Percentiles rank a stretch among this genome's conserved stretches.
Evolutionary conservation across 2,113 vertebrate genomes (phyloP).

Genomic region (Vulpes vulpes): DNA sequence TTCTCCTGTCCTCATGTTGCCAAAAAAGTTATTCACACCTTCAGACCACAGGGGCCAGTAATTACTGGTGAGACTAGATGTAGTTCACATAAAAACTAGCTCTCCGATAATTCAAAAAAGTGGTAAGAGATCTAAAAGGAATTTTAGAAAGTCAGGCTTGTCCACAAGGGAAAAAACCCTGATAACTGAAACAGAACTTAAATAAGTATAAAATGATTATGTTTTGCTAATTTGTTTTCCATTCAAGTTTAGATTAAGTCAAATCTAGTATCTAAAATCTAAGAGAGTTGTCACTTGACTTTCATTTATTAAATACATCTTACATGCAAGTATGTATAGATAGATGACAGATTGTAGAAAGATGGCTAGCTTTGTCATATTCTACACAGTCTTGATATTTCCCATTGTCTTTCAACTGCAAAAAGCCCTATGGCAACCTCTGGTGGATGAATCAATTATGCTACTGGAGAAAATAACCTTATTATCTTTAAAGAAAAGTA

Average conservation of each 20-base stretch:
- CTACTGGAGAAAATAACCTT: slow-evolving; percentile 52
- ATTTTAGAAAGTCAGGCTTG: slow-evolving; percentile 30
- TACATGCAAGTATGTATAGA: not conserved
- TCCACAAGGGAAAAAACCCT: not conserved
- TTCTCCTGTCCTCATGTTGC: not conserved
- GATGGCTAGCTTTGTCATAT: slow-evolving; percentile 51
- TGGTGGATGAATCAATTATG: slow-evolving; percentile 82
- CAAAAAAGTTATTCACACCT: not conserved
- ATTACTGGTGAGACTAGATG: slow-evolving; percentile 4
- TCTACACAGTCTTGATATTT: slow-evolving; percentile 26
- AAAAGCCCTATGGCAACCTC: slow-evolving; percentile 81
- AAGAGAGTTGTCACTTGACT: slow-evolving; percentile 14
- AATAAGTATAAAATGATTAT: slow-evolving; percentile 35
- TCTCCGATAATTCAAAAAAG: not conserved
- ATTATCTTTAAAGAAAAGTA: not conserved
- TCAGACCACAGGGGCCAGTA: not conserved
- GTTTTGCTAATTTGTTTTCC: slow-evolving; percentile 63
- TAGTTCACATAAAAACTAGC: not conserved
- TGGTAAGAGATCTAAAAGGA: slow-evolving; percentile 24
- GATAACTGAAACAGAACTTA: slow-evolving; percentile 53
- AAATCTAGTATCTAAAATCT: slow-evolving; percentile 55
- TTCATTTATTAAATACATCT: slow-evolving; percentile 58
- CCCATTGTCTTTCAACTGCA: slow-evolving; percentile 66
- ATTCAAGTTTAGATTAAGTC: slow-evolving; percentile 67
- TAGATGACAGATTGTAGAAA: slow-evolving; percentile 34